phyloP scores from a whole-genome alignment of 2,113 vertebrate genomes.

The Asarcornis scutulata region DNA sequence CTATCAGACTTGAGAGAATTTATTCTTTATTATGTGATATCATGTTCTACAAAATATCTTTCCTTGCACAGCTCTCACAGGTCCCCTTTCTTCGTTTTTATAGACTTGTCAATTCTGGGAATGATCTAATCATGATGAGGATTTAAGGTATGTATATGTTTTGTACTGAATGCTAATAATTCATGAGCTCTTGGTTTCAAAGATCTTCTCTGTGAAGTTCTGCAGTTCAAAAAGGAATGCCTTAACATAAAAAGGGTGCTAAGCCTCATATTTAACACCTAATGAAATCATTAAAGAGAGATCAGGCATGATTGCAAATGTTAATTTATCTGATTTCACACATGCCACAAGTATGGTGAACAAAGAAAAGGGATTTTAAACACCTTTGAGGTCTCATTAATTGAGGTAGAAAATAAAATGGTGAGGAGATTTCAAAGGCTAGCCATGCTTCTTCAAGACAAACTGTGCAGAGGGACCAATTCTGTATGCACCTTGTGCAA shows the following conservation, averaged over 20 bases:
- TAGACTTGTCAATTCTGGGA: conserved; percentile 54
- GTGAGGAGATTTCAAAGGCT: background rate
- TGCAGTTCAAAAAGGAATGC: conserved; percentile 45
- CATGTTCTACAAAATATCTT: conserved; percentile 62
- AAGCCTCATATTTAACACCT: conserved; percentile 56
- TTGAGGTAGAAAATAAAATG: background rate
- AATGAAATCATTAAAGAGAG: conserved; percentile 62
- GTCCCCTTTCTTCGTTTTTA: conserved; percentile 60
- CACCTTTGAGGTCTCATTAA: background rate
- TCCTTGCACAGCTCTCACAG: conserved; percentile 29
- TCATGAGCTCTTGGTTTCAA: conserved; percentile 55
- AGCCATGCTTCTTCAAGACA: background rate
- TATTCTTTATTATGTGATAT: conserved; percentile 64
- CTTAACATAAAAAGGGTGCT: conserved; percentile 45
- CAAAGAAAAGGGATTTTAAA: background rate
- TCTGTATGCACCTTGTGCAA: background rate
- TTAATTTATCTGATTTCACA: conserved; percentile 56
- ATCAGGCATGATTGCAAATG: conserved; percentile 41
- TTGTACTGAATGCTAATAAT: conserved; percentile 59
- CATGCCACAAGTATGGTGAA: background rate
- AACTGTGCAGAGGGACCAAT: background rate
- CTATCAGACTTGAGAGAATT: conserved; percentile 49
- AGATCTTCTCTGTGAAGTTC: conserved; percentile 28
- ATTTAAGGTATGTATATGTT: conserved; percentile 59
- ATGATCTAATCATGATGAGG: conserved; percentile 36